phyloP scores from a whole-genome alignment of 2,888 invertebrate species.

The Tenthredo mesomela region DNA sequence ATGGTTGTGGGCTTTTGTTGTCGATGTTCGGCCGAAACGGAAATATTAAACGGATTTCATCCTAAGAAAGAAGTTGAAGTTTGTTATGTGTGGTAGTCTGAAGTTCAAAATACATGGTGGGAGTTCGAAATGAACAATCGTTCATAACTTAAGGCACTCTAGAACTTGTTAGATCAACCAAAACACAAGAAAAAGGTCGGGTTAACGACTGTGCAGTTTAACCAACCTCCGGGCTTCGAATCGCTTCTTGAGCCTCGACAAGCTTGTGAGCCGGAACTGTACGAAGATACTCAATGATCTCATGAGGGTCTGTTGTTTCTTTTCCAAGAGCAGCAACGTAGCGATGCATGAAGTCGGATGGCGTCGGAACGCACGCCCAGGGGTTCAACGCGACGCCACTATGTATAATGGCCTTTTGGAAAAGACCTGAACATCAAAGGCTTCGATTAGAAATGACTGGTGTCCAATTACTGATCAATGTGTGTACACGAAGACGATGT shows the following conservation, averaged over 20 bases:
- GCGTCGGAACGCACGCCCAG: slow-evolving; percentile 55
- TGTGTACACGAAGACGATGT: neutral
- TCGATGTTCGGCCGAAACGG: slow-evolving; percentile 59
- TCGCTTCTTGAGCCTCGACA: slow-evolving; percentile 64
- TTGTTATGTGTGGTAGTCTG: neutral
- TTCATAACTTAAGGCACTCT: neutral
- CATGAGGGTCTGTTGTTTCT: slow-evolving; percentile 18
- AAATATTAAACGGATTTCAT: neutral
- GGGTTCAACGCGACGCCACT: slow-evolving; percentile 62
- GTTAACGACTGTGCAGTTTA: neutral
- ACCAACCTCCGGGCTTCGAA: slow-evolving; percentile 59
- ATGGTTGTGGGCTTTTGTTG: slow-evolving; percentile 55
- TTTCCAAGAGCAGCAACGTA: slow-evolving; percentile 18
- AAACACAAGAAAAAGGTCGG: neutral
- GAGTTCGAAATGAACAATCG: neutral
- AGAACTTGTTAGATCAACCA: neutral
- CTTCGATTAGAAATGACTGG: neutral
- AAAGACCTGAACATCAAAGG: slow-evolving; percentile 62
- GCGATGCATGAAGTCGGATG: neutral
- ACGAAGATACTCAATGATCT: slow-evolving; percentile 38
- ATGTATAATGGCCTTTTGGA: slow-evolving; percentile 69
- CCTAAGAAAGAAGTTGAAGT: slow-evolving; percentile 50
- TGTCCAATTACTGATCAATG: neutral
- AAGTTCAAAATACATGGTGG: neutral
- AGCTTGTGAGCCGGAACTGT: slow-evolving; percentile 1